Base-by-base conservation (phyloP, 1,140 invertebrate species). In the Drosophila erecta region DNA sequence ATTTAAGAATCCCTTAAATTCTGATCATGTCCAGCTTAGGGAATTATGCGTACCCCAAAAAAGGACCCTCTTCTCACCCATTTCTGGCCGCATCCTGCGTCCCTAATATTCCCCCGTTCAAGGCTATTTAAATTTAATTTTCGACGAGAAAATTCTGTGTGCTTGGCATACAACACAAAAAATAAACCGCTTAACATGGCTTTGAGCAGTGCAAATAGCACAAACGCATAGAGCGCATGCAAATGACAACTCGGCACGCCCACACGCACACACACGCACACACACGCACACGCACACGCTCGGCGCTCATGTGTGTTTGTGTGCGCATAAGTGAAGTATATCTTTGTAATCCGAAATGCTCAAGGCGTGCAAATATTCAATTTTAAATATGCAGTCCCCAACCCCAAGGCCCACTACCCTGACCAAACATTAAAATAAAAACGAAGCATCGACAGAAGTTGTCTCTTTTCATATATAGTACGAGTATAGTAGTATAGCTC, bases 361-460 rank as follows among this genome's bases (percentile, higher is more conserved):
- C 79, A 87, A 87, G 84, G 83, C 83, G 83, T 89, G 83, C 83
- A 87, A 87, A 87, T 87, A 87, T 89, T 87, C 83, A 87, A 87
- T 87, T 87, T 87, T 89, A 87, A 89, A 87, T 89, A 89, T 87
- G 79, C 79, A 89, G 20, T 55, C 67, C 33, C 65, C 51, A 11
- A 12, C 47, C 33, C 6, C 1, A 5, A 5, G 4, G 15, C 41
- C 41, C 41, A 24, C 20, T 11, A 11, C 11, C 12, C 62, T 38
- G 20, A 37, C 56, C 59, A 62, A 72, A 76, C 57, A 78, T 66
- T 79, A 46, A 59, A 46, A 46, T 59, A 65, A 65, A 59, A 30
- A 69, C n/a, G 17, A 58, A 41, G 22, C 17, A 79, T 35, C 43
- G 50, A 59, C 69, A 75, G 35, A 37, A 62, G 44, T 35, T 30